Percentiles rank a stretch among this genome's conserved stretches.
Evolutionary conservation across 1,140 invertebrate genomes (phyloP).

Genomic region (Diachasmimorpha longicaudata): DNA sequence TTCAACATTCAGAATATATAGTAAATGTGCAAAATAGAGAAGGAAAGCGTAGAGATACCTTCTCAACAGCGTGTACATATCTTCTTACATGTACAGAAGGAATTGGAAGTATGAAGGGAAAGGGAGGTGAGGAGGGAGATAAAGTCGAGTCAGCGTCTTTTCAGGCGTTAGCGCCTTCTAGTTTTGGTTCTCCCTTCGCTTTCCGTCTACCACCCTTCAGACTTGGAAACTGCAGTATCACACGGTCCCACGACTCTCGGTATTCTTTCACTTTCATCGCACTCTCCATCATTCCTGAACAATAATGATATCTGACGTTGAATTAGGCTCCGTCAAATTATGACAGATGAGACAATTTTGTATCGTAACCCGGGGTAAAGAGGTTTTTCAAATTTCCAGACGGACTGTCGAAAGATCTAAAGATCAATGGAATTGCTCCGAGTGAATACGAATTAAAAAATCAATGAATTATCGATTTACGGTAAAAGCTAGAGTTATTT

Average conservation of each 20-base stretch:
- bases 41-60: neutral
- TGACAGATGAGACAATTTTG: no score
- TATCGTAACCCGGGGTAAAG: no score
- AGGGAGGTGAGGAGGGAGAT: conserved; percentile 28
- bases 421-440: no score
- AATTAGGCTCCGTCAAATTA: no score
- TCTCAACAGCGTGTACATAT: neutral
- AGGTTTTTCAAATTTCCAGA: no score
- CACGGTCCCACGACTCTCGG: neutral
- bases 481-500: neutral
- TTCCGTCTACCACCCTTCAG: neutral
- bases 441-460: neutral
- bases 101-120: neutral
- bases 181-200: neutral
- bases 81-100: neutral
- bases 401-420: no score
- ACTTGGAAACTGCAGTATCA: conserved; percentile 10
- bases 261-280: neutral
- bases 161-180: conserved; percentile 30
- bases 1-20: neutral
- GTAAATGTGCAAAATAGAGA: neutral
- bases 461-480: neutral
- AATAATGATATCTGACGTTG: no score
- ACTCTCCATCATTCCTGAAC: neutral
- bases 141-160: conserved; percentile 40